These are phyloP conservation scores for Ciconia maguari DNA, from an alignment of 2,113 vertebrate genomes.

Conservation along the genomic window DNA sequence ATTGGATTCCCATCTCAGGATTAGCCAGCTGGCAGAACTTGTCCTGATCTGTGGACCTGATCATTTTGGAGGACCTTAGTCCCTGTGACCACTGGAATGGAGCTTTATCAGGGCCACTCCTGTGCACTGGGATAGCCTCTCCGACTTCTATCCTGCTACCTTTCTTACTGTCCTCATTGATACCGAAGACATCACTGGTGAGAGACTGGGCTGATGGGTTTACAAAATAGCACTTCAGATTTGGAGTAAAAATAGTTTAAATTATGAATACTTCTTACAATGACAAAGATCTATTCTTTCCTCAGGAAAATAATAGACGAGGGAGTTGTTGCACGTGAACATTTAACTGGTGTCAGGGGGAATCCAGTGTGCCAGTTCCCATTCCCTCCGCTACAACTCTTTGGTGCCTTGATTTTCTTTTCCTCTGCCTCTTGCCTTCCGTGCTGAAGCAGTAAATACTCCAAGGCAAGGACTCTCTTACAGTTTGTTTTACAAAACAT, in stretches of 20 bases:
- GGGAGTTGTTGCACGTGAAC: background rate
- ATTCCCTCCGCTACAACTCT: background rate
- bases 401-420: background rate
- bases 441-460: background rate
- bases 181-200: rapidly evolving
- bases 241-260: background rate
- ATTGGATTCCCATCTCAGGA: background rate
- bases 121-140: background rate
- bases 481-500: background rate
- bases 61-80: background rate
- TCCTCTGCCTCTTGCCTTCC: background rate
- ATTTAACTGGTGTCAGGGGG: background rate
- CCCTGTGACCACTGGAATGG: background rate
- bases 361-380: background rate
- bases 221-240: background rate
- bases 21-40: background rate
- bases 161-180: background rate
- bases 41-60: background rate
- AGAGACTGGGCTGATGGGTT: background rate
- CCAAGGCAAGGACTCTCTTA: background rate
- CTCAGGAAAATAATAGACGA: background rate
- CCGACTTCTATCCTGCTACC: background rate
- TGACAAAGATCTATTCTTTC: background rate
- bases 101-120: background rate
- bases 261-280: background rate